Base-by-base conservation (phyloP, 2,888 invertebrate species). In the Gastrophysa polygoni region DNA sequence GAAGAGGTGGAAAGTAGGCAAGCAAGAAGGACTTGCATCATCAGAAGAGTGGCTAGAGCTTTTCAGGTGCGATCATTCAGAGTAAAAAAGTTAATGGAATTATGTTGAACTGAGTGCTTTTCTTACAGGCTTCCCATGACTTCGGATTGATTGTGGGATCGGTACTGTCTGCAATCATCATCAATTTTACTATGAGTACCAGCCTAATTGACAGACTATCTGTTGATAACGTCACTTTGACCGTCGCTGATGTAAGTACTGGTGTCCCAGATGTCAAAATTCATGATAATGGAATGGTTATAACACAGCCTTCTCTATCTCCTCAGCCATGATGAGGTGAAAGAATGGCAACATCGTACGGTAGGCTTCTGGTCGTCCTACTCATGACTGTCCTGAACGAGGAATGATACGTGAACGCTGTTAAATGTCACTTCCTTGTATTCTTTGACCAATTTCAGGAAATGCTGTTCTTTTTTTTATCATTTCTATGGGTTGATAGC, bases 121-220 rank as follows among this genome's bases (percentile, higher is more conserved):
- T 38, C 14, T 38, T 6, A 14, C 38, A 85, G 70, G 84, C 83
- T 0, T 82, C 86, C 0, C 85, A 87, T 70, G 86, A 87, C 72
- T 75, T 86, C 55, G 87, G 87, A 3, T 76, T 87, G 3, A 85
- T 87, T 11, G 32, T 85, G 2, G 87, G 87, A 5, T 86, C 86
- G 0, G 67, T 85, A 2, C 69, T 85, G 20, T 83, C 85, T 0
- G 84, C 85, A 0, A 59, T 85, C 44, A 66, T 80, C 16, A 76
- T 80, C 21, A 73, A 73, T 6, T 77, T 74, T 54, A 78, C 77
- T 10, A 66, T 78, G 47, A 74, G 76, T 32, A 16, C 66, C 2
- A 61, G 48, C 18, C 44, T 38, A 28, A 54, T 20, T 11, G 28
- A 48, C 24, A 28, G 1, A 20, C 16, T 43, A 18, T 14, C 18